Base-by-base conservation (phyloP, 2,888 invertebrate genomes). In the Zaprionus lineosus region DNA sequence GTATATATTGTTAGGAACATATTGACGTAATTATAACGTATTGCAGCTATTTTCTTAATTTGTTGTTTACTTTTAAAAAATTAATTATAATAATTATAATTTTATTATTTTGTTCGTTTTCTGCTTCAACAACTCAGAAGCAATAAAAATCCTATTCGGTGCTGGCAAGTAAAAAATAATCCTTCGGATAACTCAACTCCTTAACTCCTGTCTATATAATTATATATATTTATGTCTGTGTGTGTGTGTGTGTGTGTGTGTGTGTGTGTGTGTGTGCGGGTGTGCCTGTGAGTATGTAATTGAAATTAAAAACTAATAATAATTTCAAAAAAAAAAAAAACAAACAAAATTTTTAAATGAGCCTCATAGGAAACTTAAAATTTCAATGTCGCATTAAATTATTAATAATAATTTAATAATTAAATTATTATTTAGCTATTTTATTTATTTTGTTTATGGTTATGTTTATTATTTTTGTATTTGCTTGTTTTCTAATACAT, bases 11-110 rank as follows among this genome's bases (percentile, higher is more conserved):
- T 72, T 89, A 89, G 89, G 89, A 89, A 89, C 89, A 89, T 89
- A 90, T 81, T 89, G 89, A 89, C 89, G 87, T 88, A 88, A 89
- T 89, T 86, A 72, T 84, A 89, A 89, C 89, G 89, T 90, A 89
- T 89, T 89, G 89, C 90, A 89, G 89, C 89, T 90, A 88, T 89
- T 88, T 72, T 65, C 26, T 52, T 63, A 47, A 40, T 64, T 21
- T 34, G 14, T 46, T 46, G 33, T 43, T 21, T 47, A n/a, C 18
- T 28, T 21, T 29, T 4, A 21, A 21, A 5, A 5, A 21, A 5
- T 21, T 21, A 5, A 21, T 21, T 21, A 21, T 21, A 5, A 5
- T 21, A 5, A 4, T 51, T 16, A 11, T 12, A 6, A 15, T 26
- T 39, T 31, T 5, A 9, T 21, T 6, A 14, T 40, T 14, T 24